Evolutionary conservation across 1,140 invertebrate genomes (phyloP), one percentile per base, ranked within the genome.

Genomic region (Melitaea cinxia): DNA sequence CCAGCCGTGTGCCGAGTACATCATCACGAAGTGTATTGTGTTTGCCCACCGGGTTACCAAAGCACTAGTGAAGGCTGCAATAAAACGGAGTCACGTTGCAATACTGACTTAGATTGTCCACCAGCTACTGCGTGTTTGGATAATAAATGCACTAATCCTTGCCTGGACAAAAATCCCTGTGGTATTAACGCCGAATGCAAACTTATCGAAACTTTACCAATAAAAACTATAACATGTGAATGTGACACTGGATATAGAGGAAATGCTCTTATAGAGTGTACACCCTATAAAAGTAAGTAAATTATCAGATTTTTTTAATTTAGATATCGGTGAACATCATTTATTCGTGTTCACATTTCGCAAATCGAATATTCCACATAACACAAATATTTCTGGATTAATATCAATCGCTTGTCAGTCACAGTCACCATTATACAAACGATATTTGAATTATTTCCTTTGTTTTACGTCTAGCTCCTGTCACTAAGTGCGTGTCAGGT

Each of bases 181-280:
- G 95, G 95, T 28, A 92, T 93, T 6, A 97, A 97, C 68, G 95
- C 96, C 0, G 91, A 94, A 56, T 98, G 97, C 75, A 94, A 93
- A 52, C 94, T 97, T 0, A 84, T 96, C 2, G 95, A 98, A 75
- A 96, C 97, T 0, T 87, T 94, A 19, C 96, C 97, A 0, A 94
- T 98, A 0, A 93, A 95, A 74, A 97, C 96, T 12, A 96, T 98
- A 96, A 94, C 96, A 60, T 98, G 97, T 73, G 94, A 96, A 83
- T 98, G 97, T 80, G 80, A 95, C n/a, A 94, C 95, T 21, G 96
- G 96, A 47, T 97, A 96, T 81, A 94, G 94, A 84, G 96, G 96
- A 83, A 96, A 96, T 81, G 96, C 96, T 15, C 94, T 95, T 19
- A 92, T 95, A 35, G 93, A 94, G 77, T 97, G 96, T 78, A 94